Base-by-base conservation (phyloP, 92 coral and sea anemone genomes). In the Parazoanthus atlanticus region DNA sequence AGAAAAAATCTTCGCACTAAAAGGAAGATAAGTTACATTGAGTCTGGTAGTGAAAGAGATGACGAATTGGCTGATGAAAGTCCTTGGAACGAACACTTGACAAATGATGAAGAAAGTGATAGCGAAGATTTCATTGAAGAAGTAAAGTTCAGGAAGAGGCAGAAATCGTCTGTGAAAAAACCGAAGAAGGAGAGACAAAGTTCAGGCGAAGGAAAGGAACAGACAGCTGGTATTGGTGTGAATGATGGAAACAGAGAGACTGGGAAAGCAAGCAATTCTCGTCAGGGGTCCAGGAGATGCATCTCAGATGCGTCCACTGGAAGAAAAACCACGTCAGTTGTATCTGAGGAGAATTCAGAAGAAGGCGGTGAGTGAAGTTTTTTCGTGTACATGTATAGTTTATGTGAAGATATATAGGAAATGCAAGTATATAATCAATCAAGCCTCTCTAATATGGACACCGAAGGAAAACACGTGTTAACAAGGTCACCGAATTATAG, bases 201-300 rank as follows among this genome's bases (percentile, higher is more conserved):
- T 4, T 72, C 78, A 32, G 16, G 73, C 23, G 74, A 54, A 21
- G 85, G 89, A 41, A 91, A 13, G n/a, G 28, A 74, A 30, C 75
- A 33, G n/a, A 26, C 71, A 69, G 78, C 92, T 9, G 90, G 85
- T 75, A 76, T 90, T 21, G 92, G 90, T 19, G 49, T 89, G 56
- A 19, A 92, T 80, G 95, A 91, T 88, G 93, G 92, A 78, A 96
- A 91, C 36, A 91, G 91, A 49, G 96, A 91, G 58, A 88, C 91
- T 91, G 97, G 87, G 71, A 90, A 91, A 6, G 61, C 92, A 1
- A 86, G 89, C 65, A 88, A 86, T 74, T 91, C 94, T 6, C 74
- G 19, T 40, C 61, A 82, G 3, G 66, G 90, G 36, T 85, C 58
- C 31, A 86, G 86, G 29, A 86, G 88, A 82, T 56, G 75, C 33